These are phyloP conservation scores for Apamea epomidion DNA, from an alignment of 2,888 invertebrate species.

Conservation along the genomic window DNA sequence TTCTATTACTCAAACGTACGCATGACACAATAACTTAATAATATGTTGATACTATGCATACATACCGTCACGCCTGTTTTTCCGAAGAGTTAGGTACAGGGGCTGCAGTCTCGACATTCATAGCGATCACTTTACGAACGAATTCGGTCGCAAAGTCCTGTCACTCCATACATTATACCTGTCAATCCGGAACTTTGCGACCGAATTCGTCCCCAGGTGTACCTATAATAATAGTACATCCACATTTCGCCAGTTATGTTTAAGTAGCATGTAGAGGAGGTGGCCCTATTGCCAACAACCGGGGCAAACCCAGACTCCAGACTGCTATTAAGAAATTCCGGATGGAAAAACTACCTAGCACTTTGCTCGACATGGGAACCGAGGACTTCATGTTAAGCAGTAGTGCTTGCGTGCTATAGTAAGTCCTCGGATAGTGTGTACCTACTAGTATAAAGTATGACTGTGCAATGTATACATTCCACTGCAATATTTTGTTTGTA, in stretches of 20 bases:
- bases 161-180: too few relatives aligned
- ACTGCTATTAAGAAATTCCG: neutral
- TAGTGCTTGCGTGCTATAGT: too few relatives aligned
- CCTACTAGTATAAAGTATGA: too few relatives aligned
- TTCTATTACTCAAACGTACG: conserved; percentile 7
- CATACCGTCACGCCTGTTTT: neutral
- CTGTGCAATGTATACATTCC: neutral
- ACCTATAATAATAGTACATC: neutral
- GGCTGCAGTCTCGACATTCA: too few relatives aligned
- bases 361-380: neutral
- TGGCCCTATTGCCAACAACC: neutral
- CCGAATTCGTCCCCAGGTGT: too few relatives aligned
- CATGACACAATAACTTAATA: neutral
- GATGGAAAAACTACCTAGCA: neutral
- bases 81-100: too few relatives aligned
- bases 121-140: too few relatives aligned
- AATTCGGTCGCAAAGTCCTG: too few relatives aligned
- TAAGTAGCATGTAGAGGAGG: neutral
- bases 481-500: neutral
- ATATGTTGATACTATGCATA: neutral
- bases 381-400: neutral
- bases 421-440: too few relatives aligned
- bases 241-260: too few relatives aligned
- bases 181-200: too few relatives aligned
- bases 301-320: neutral